Base-by-base conservation (phyloP, 1,140 invertebrate genomes). In the Fopius arisanus region DNA sequence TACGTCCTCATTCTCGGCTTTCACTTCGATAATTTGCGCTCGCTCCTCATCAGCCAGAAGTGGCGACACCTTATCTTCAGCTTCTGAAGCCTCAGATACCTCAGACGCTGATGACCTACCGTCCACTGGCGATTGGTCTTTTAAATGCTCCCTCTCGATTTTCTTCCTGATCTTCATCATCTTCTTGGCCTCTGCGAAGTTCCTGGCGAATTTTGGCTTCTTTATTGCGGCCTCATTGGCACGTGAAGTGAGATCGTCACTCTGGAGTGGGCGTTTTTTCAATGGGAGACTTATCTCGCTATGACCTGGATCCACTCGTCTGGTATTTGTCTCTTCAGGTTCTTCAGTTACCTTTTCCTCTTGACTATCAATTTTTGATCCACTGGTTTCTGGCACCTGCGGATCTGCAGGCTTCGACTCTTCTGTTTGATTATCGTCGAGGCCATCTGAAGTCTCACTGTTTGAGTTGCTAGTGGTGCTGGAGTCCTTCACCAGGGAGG, bases 141-240 rank as follows among this genome's bases (percentile, higher is more conserved):
- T 83, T 54, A 86, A 87, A 75, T 21, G 28, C n/a, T 62, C 21
- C 29, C 90, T 90, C 12, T 90, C 90, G 76, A 92, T 84, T 74
- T 90, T 89, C 73, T 90, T 92, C 4, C 91, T 83, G 76, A 92
- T 90, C 83, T 92, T 92, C 88, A 92, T 91, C 19, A 92, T 78
- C 75, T 88, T 87, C 71, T 89, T 89, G 1, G 89, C 90, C 86
- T 92, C 91, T 70, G 89, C 85, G 69, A 91, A 85, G 80, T 91
- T 91, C 2, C 89, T 89, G 1, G 89, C 90, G 63, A 91, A 89
- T 84, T 91, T 92, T 1, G 90, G 90, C 79, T 92, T 92, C 67
- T 89, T 86, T 7, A 84, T 73, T 37, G 79, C 81, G 4, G 71
- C 3, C 48, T 84, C 82, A 26, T 21, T 59, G 2, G n/a, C 33